These are phyloP conservation scores for Bugulina stolonifera DNA, from an alignment of 2,888 invertebrate species.

Conservation along the genomic window DNA sequence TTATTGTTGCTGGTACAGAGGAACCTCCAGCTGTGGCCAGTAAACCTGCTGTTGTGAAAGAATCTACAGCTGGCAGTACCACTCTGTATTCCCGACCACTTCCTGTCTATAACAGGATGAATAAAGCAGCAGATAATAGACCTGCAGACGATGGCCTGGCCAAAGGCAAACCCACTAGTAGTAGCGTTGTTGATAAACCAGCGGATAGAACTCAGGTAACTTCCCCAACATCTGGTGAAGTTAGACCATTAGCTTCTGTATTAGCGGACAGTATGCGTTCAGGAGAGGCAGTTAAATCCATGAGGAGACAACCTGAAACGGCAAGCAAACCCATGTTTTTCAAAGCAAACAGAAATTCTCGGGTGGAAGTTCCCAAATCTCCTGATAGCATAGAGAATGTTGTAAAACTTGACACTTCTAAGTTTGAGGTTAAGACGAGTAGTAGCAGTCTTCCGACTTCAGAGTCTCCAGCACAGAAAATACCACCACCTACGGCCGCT, in stretches of 20 bases:
- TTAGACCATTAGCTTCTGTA: neutral
- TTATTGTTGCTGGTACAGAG: neutral
- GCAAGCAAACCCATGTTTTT: constrained; percentile 6
- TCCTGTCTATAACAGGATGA: constrained; percentile 23
- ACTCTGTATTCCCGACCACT: constrained; percentile 16
- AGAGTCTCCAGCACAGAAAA: neutral
- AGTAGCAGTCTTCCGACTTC: neutral
- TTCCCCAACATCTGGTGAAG: neutral
- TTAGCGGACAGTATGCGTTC: constrained; percentile 7
- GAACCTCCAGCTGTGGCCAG: neutral
- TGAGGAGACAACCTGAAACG: constrained; percentile 4
- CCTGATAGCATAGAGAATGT: constrained; percentile 21
- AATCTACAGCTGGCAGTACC: neutral
- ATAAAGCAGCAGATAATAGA: neutral
- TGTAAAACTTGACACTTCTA: constrained; percentile 18
- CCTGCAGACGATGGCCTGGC: neutral
- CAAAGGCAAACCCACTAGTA: neutral
- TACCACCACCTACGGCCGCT: constrained; percentile 6
- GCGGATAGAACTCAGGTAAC: neutral
- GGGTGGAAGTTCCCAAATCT: neutral
- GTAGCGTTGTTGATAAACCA: neutral
- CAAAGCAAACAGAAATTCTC: neutral
- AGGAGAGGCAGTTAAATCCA: neutral
- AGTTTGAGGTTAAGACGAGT: neutral
- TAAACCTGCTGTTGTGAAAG: neutral